Evolutionary conservation across 2,888 invertebrate genomes (phyloP).

Genomic region (Acanthococcus lagerstroemiae): DNA sequence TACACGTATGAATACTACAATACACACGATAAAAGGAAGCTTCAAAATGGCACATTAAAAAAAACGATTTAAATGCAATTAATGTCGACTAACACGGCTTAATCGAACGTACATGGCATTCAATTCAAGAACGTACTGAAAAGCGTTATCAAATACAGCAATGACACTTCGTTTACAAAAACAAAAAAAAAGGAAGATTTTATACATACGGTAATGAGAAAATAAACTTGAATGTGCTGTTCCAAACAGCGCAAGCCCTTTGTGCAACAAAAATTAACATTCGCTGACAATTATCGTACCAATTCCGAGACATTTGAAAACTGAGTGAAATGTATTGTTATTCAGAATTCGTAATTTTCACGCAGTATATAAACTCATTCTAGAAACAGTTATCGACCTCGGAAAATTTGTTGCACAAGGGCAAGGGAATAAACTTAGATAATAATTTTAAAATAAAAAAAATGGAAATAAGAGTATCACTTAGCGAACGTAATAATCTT

Average conservation of each 20-base stretch:
- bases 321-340: no score
- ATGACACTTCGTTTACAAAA: constrained; percentile 3
- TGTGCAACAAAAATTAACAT: background rate
- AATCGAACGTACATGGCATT: constrained; percentile 7
- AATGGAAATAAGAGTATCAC: constrained; percentile 14
- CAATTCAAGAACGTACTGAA: background rate
- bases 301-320: no score
- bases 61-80: constrained; percentile 21
- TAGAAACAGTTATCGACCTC: no score
- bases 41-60: constrained; percentile 25
- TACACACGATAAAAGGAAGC: constrained; percentile 26
- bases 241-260: background rate
- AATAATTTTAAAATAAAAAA: no score
- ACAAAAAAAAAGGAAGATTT: background rate
- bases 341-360: no score
- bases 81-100: background rate
- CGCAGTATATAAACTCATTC: no score
- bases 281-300: background rate
- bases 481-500: constrained; percentile 8
- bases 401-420: no score
- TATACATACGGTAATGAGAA: background rate
- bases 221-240: background rate
- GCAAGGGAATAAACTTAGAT: no score
- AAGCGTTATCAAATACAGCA: constrained; percentile 10
- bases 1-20: constrained; percentile 20